Evolutionary conservation across 2,888 invertebrate genomes (phyloP).

Genomic region (Cryptus armator): DNA sequence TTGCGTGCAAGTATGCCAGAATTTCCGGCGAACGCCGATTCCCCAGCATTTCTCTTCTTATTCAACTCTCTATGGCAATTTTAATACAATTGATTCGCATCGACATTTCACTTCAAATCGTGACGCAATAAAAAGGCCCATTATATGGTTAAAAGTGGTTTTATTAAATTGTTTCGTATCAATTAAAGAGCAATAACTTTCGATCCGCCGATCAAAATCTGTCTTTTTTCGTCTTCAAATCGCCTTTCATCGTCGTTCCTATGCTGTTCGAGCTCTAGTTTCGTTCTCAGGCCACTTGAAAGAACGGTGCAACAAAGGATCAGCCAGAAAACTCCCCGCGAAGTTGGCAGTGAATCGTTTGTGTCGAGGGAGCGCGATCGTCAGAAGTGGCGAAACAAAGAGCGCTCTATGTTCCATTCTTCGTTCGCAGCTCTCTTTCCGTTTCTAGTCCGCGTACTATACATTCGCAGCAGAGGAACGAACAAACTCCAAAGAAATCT

Average conservation of each 20-base stretch:
- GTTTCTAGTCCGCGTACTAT: conserved; percentile 10
- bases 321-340: conserved; percentile 25
- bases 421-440: background rate
- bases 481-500: background rate
- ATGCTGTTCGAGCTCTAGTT: background rate
- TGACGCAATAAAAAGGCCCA: too few relatives aligned
- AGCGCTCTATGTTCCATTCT: conserved; percentile 29
- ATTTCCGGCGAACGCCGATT: conserved; percentile 25
- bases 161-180: too few relatives aligned
- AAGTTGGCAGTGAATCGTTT: conserved; percentile 42
- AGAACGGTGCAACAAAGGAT: conserved; percentile 37
- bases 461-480: conserved; percentile 9
- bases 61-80: background rate
- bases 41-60: background rate
- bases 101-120: too few relatives aligned
- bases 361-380: conserved; percentile 13
- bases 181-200: too few relatives aligned
- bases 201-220: too few relatives aligned
- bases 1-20: conserved; percentile 55
- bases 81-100: background rate
- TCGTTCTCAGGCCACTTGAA: conserved; percentile 24
- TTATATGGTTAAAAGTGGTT: too few relatives aligned
- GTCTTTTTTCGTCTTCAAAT: too few relatives aligned
- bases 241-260: background rate
- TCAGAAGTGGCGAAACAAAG: conserved; percentile 58